phyloP scores from a whole-genome alignment of 2,113 vertebrate species.

The Aspidoscelis tigris region DNA sequence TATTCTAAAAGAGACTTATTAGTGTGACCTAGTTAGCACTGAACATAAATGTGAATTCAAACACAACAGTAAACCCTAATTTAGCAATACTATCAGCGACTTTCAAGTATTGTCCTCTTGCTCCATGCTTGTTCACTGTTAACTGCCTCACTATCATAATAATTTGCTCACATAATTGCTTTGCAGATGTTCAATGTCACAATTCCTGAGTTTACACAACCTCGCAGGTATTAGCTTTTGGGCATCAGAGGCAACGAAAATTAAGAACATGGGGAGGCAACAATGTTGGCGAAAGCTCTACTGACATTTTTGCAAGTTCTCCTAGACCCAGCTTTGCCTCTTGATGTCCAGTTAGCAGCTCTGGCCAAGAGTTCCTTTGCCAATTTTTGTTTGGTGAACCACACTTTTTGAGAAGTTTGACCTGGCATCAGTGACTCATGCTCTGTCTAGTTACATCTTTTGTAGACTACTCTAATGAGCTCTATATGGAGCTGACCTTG shows the following conservation, averaged over 20 bases:
- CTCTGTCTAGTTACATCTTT: no score
- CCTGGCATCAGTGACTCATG: no score
- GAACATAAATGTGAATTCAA: background rate
- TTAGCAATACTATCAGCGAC: background rate
- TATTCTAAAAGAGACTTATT: background rate
- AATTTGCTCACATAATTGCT: background rate
- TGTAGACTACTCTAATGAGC: no score
- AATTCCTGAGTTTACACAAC: background rate
- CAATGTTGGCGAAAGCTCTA: background rate
- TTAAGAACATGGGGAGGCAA: background rate
- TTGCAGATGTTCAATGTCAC: background rate
- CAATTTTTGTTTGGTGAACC: no score
- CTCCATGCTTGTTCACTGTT: background rate
- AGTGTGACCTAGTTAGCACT: background rate
- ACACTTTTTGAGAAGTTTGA: no score
- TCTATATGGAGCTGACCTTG: no score
- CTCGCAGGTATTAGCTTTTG: background rate
- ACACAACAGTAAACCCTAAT: background rate
- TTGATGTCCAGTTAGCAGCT: no score
- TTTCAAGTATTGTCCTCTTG: background rate
- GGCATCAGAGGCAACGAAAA: background rate
- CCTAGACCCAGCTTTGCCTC: slow-evolving; percentile 6
- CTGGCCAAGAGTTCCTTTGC: no score
- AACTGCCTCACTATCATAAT: background rate
- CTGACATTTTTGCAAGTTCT: background rate